Percentiles rank a stretch among this genome's conserved stretches.
phyloP scores from a whole-genome alignment of 1,140 invertebrate species.

The Drosophila ironensis region DNA sequence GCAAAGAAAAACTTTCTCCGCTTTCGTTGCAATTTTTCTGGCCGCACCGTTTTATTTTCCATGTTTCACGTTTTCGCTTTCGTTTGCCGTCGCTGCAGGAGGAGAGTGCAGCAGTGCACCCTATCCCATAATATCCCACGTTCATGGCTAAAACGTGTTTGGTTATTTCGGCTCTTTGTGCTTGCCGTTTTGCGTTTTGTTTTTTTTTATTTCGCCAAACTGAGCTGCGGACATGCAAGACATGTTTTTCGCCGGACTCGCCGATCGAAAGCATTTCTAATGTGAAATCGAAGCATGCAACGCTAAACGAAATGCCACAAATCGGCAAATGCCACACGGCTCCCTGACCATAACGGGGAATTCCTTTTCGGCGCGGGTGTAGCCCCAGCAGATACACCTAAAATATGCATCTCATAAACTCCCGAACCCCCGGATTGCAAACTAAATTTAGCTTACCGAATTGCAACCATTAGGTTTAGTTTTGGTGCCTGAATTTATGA shows the following conservation, averaged over 20 bases:
- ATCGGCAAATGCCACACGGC: slow-evolving; percentile 38
- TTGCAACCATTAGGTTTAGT: too few species aligned
- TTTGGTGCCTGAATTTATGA: neutral
- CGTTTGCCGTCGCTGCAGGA: too few species aligned
- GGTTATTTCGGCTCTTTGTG: slow-evolving; percentile 28
- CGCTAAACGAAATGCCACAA: slow-evolving; percentile 54
- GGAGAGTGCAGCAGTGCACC: slow-evolving; percentile 47
- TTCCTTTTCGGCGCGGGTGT: slow-evolving; percentile 24
- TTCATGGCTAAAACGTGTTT: slow-evolving; percentile 68
- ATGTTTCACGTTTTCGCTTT: slow-evolving; percentile 18
- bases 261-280: slow-evolving; percentile 76
- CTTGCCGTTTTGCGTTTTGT: slow-evolving; percentile 3
- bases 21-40: slow-evolving; percentile 70
- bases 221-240: slow-evolving; percentile 45
- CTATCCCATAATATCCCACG: slow-evolving; percentile 46
- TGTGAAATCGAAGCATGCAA: slow-evolving; percentile 75
- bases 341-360: slow-evolving; percentile 47
- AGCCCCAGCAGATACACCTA: neutral
- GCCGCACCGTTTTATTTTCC: slow-evolving; percentile 13
- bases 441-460: too few species aligned
- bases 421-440: neutral
- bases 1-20: slow-evolving; percentile 65
- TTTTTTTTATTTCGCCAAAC: slow-evolving; percentile 17
- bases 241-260: slow-evolving; percentile 55
- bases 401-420: too few species aligned